These are phyloP conservation scores for Zingel zingel DNA, from an alignment of 2,113 vertebrate genomes.

Conservation along the genomic window DNA sequence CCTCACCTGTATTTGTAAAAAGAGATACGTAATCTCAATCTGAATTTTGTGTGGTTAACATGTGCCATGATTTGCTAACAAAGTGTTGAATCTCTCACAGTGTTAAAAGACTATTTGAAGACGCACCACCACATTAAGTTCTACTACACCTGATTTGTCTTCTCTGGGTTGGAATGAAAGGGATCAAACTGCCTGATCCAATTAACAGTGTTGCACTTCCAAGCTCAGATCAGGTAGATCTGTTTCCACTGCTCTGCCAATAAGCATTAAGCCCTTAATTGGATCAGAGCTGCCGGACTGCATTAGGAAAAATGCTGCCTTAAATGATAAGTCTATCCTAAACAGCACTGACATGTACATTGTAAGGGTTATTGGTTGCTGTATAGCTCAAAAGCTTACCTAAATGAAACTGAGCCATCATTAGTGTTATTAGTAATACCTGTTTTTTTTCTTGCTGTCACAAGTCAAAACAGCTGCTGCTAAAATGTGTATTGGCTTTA, in stretches of 20 bases:
- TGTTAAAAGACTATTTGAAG: not conserved
- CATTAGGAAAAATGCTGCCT: not conserved
- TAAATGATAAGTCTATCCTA: not conserved
- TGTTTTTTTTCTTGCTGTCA: not conserved
- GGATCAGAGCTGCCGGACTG: conserved; percentile 3
- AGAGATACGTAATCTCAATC: not conserved
- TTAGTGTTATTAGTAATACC: not conserved
- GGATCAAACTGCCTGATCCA: not conserved
- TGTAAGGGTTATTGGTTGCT: not conserved
- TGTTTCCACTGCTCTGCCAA: not conserved
- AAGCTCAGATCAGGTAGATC: not conserved
- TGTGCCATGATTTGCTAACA: not conserved
- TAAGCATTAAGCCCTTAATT: conserved; percentile 32
- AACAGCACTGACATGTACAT: not conserved
- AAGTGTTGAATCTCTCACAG: not conserved
- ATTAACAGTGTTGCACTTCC: not conserved
- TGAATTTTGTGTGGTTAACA: not conserved
- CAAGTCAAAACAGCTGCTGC: not conserved
- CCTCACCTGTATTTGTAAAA: not conserved
- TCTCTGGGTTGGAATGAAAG: not conserved
- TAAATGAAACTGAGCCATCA: not conserved
- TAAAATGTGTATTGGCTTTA: not conserved
- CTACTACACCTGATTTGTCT: not conserved
- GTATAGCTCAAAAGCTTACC: not conserved
- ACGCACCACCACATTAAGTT: not conserved